These are phyloP conservation scores for Lacanobia wlatinum DNA, from an alignment of 2,888 invertebrate genomes.

Conservation along the genomic window DNA sequence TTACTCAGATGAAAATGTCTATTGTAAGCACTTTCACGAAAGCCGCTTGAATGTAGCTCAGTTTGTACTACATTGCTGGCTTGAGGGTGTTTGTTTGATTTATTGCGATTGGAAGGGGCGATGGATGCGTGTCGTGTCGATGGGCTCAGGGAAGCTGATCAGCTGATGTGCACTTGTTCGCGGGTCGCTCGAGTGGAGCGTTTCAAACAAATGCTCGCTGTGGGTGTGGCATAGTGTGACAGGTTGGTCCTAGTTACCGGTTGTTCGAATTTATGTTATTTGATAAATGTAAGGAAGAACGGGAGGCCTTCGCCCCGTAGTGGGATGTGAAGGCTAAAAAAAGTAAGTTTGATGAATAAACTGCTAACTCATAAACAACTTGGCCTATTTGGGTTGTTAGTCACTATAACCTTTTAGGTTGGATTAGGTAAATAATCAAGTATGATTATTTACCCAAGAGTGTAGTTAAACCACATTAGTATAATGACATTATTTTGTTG, in stretches of 20 bases:
- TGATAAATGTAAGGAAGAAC: neutral
- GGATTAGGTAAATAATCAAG: neutral
- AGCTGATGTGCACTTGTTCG: slow-evolving; percentile 64
- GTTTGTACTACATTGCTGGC: slow-evolving; percentile 48
- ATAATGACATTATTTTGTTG: slow-evolving; percentile 14
- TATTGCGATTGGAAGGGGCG: slow-evolving; percentile 52
- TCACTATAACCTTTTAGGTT: neutral
- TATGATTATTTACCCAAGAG: slow-evolving; percentile 17
- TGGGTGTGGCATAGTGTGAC: slow-evolving; percentile 80
- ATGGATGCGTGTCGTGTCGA: slow-evolving; percentile 61
- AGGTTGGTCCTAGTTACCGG: slow-evolving; percentile 69
- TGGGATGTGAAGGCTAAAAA: too few relatives aligned
- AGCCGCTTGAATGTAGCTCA: slow-evolving; percentile 16
- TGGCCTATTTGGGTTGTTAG: neutral
- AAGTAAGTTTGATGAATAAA: neutral
- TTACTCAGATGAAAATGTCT: slow-evolving; percentile 58
- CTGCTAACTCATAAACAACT: neutral
- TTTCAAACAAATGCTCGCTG: slow-evolving; percentile 60
- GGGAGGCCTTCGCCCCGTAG: too few relatives aligned
- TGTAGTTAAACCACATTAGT: slow-evolving; percentile 9
- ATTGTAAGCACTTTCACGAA: slow-evolving; percentile 47
- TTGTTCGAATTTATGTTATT: neutral
- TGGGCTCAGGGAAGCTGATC: slow-evolving; percentile 54
- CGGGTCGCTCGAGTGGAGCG: slow-evolving; percentile 58
- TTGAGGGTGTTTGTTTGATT: slow-evolving; percentile 32